These are phyloP conservation scores for Gymnocephalus cernua DNA, from an alignment of 2,113 vertebrate species.

Conservation along the genomic window DNA sequence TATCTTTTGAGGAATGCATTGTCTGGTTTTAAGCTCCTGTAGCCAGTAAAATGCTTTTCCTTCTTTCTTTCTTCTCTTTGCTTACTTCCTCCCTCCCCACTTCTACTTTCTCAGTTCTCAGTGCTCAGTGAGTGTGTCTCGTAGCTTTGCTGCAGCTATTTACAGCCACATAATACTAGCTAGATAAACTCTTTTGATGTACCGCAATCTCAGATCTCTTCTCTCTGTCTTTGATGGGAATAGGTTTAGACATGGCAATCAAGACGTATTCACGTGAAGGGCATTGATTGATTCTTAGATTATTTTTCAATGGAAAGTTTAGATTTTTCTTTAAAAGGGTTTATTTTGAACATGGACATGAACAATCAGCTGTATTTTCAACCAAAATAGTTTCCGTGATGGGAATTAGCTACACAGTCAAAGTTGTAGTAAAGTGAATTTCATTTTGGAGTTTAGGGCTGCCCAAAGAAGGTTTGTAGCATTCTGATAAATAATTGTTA, in stretches of 20 bases:
- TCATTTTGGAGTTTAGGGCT: conserved; percentile 27
- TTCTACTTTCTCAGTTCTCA: conserved; percentile 25
- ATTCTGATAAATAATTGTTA: conserved; percentile 37
- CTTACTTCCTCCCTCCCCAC: conserved; percentile 7
- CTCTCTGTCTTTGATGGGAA: conserved; percentile 70
- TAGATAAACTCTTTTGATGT: conserved; percentile 82
- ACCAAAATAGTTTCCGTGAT: conserved; percentile 51
- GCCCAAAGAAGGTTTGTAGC: conserved; percentile 29
- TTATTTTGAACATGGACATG: conserved; percentile 58
- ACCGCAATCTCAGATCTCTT: conserved; percentile 73
- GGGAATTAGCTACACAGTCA: conserved; percentile 52
- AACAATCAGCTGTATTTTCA: conserved; percentile 51
- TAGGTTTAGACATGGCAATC: conserved; percentile 82
- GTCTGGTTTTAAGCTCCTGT: neutral
- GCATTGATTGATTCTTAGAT: conserved; percentile 79
- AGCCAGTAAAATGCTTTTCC: neutral
- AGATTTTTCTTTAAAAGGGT: conserved; percentile 55
- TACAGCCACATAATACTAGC: conserved; percentile 64
- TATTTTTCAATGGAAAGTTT: conserved; percentile 71
- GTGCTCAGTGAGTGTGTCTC: conserved; percentile 23
- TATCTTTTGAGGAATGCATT: conserved; percentile 2
- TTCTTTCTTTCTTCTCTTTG: neutral
- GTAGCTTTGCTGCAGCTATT: conserved; percentile 60
- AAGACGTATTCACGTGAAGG: conserved; percentile 72
- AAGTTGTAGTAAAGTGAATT: conserved; percentile 35